Base-by-base conservation (phyloP, 2,888 invertebrate genomes). In the Caprella mutica region DNA sequence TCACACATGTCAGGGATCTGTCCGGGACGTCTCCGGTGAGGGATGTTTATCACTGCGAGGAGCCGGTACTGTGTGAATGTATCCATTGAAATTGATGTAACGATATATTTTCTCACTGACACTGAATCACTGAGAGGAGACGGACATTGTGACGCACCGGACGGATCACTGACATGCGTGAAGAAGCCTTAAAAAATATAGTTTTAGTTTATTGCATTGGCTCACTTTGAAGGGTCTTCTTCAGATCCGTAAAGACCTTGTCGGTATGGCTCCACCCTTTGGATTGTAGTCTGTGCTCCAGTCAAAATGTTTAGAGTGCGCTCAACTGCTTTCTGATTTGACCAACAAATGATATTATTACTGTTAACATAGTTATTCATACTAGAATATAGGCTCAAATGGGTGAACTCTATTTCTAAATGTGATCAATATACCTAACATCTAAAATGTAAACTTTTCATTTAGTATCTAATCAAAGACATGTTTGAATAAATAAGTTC, bases 321-420 rank as follows among this genome's bases (percentile, higher is more conserved):
- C 29, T 26, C 1, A 27, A 48, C 48, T 24, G 19, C 29, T 9
- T 29, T 21, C 48, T 48, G 27, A 3, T 38, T 17, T 38, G 19
- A 17, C n/a, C 19, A 38, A 3, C 19, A 38, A 17, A 38, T 38
- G 19, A 40, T n/a, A 27, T 5, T 17, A 5, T 17, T 33, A 55
- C 19, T 35, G 35, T 48, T n/a, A 55, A 17, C 8, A 24, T 48
- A 55, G n/a, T 35, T 48, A 55, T n/a, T 48, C 39, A 48, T 48
- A 44, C 6, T 19, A n/a, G 38, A 24, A 48, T 35, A 35, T 40
- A 53, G 9, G 44, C n/a, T 17, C 17, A 8, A 54, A 8, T 23
- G 6, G 30, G 2, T 29, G n/a, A 46, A 2, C 23, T 19, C 5
- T 38, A 39, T 5, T n/a, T 24, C 14, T 21, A 21, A n/a, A 24